Conservation (phyloP, 2,797 vertebrate species). For the Myoxocephalus aenaeus region DNA sequence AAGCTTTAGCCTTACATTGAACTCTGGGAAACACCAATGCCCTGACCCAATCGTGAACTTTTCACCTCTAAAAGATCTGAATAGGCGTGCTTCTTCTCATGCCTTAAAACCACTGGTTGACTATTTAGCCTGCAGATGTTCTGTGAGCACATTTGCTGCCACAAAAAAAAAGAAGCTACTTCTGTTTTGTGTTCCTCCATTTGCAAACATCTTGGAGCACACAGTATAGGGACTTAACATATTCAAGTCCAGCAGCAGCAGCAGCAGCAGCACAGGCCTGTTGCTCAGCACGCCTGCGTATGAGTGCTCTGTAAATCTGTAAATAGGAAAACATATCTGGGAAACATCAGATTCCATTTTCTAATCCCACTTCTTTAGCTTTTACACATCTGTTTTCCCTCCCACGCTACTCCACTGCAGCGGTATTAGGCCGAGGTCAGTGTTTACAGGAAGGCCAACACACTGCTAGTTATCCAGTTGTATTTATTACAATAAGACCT, state of each 20-base stretch:
- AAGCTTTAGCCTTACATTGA: conserved; percentile 80
- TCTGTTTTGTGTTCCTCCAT: conserved; percentile 47
- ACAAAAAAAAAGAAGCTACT: conserved; percentile 17
- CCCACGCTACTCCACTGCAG: conserved; percentile 22
- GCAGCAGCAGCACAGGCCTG: conserved; percentile 34
- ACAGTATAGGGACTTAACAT: conserved; percentile 34
- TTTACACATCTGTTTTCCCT: conserved; percentile 49
- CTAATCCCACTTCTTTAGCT: conserved; percentile 23
- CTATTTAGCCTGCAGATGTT: conserved; percentile 54
- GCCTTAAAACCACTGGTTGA: conserved; percentile 44
- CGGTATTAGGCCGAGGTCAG: conserved; percentile 36
- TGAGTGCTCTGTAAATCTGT: conserved; percentile 3
- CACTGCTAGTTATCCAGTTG: conserved; percentile 20
- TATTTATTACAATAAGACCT: conserved; percentile 1
- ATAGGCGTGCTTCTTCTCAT: conserved; percentile 72
- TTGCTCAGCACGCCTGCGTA: conserved; percentile 42
- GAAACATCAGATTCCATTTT: conserved; percentile 42
- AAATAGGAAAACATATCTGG: conserved; percentile 40
- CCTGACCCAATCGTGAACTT: conserved; percentile 83
- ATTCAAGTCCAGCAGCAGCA: conserved; percentile 13
- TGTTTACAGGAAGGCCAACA: conserved; percentile 44
- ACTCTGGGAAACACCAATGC: conserved; percentile 76
- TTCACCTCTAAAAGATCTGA: conserved; percentile 80
- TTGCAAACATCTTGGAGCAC: conserved; percentile 51
- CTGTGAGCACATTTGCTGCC: conserved; percentile 37